Evolutionary conservation across 2,888 invertebrate species (phyloP).

Genomic region (Argyra leucocephala): DNA sequence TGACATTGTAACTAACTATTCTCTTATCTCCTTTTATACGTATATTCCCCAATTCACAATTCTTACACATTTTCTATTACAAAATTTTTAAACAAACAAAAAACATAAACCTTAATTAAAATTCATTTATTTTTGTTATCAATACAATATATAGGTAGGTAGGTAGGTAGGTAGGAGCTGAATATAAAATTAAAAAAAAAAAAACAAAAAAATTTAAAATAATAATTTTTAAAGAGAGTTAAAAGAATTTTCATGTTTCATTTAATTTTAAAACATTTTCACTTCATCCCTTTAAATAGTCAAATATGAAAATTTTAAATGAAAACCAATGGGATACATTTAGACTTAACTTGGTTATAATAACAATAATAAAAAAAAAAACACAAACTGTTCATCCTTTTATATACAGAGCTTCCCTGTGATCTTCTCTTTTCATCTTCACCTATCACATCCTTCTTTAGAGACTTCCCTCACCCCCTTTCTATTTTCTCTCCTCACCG

Average conservation of each 20-base stretch:
- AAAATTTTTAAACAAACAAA: no score
- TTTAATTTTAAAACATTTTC: neutral
- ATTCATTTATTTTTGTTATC: neutral
- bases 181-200: neutral
- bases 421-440: no score
- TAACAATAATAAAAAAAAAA: neutral
- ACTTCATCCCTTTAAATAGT: neutral
- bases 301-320: neutral
- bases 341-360: neutral
- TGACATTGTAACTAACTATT: no score
- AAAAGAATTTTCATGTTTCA: constrained; percentile 6
- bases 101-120: neutral
- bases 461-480: no score
- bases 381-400: no score
- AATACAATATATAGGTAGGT: no score
- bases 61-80: neutral
- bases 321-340: neutral
- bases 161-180: neutral
- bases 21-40: no score
- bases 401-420: no score
- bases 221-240: neutral
- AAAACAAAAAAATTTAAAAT: neutral
- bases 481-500: no score
- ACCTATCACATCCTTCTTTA: no score
- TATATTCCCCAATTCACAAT: neutral